Percentiles rank a stretch among this genome's conserved stretches.
Conservation (phyloP, 1,140 invertebrate genomes). For the Lordiphosa stackelbergi region DNA sequence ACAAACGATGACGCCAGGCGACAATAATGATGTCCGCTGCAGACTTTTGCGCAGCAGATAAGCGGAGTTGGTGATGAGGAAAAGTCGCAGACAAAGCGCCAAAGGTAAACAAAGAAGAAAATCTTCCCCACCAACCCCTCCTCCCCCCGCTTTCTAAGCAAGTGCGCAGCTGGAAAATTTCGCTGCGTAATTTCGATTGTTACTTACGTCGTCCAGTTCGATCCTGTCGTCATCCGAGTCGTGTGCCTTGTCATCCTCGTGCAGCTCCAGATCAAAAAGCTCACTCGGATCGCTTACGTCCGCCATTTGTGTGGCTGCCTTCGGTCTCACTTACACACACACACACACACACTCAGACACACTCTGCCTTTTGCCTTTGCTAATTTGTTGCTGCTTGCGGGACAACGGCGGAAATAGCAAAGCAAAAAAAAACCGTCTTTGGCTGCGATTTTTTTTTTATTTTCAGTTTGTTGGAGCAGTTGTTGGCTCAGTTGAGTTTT, state of each 20-base stretch:
- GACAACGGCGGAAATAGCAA: slow-evolving; percentile 42
- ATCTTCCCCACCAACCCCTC: slow-evolving; percentile 10
- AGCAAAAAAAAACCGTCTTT: slow-evolving; percentile 7
- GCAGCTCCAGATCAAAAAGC: slow-evolving; percentile 93
- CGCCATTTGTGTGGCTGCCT: slow-evolving; percentile 81
- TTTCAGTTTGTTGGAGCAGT: slow-evolving; percentile 42
- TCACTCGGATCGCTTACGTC: slow-evolving; percentile 78
- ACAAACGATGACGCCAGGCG: slow-evolving; percentile 33
- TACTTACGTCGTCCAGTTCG: slow-evolving; percentile 87
- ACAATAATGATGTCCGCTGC: slow-evolving; percentile 13
- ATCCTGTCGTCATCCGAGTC: slow-evolving; percentile 91
- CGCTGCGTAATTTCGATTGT: slow-evolving; percentile 4
- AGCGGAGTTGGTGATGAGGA: slow-evolving; percentile 31
- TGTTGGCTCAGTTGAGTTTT: slow-evolving; percentile 28
- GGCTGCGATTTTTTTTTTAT: slow-evolving; percentile 41
- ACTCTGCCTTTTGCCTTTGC: slow-evolving; percentile 23
- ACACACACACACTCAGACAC: slow-evolving; percentile 15
- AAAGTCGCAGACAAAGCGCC: slow-evolving; percentile 44
- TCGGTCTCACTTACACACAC: slow-evolving; percentile 16
- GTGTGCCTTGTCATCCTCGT: slow-evolving; percentile 84
- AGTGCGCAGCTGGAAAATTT: slow-evolving; percentile 49
- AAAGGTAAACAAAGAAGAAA: slow-evolving; percentile 51
- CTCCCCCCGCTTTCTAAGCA: slow-evolving; percentile 11
- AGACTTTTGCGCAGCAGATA: slow-evolving; percentile 70
- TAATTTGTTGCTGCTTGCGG: slow-evolving; percentile 42